A percentile compares a stretch with the other conserved stretches of the same genome.
phyloP scores from a whole-genome alignment of 1,140 invertebrate species.

The Lucilia cuprina region DNA sequence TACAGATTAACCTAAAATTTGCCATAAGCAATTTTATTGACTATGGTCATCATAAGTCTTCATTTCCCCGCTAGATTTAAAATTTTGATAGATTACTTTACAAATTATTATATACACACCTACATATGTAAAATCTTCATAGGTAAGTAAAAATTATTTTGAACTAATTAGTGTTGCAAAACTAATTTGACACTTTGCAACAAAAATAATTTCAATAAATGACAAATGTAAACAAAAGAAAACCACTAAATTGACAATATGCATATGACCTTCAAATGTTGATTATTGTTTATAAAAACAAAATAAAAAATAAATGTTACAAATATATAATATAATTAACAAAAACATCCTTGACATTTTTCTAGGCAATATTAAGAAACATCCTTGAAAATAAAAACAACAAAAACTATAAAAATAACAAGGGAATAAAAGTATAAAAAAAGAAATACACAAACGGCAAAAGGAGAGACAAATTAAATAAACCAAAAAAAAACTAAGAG shows the following conservation, averaged over 20 bases:
- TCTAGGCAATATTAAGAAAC: not conserved
- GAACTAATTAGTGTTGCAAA: not conserved
- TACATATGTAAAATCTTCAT: too few species aligned
- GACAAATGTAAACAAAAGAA: not conserved
- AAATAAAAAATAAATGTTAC: not conserved
- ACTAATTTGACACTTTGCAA: not conserved
- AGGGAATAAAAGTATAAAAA: not conserved
- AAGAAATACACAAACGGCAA: not conserved
- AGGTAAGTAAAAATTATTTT: too few species aligned
- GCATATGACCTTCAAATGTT: constrained; percentile 10
- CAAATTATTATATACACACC: too few species aligned
- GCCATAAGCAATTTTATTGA: too few species aligned
- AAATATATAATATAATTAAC: constrained; percentile 11
- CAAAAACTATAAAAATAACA: constrained; percentile 16
- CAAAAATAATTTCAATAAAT: not conserved
- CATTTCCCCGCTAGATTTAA: too few species aligned
- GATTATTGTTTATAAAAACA: not conserved
- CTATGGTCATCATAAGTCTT: too few species aligned
- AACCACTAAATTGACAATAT: not conserved
- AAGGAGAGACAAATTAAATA: constrained; percentile 1
- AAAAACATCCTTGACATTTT: constrained; percentile 19
- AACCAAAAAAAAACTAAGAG: not conserved
- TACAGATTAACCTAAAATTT: too few species aligned
- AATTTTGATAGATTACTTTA: too few species aligned
- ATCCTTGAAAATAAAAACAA: not conserved